These are phyloP conservation scores for Suillia variegata DNA, from an alignment of 2,888 invertebrate species.

Conservation along the genomic window DNA sequence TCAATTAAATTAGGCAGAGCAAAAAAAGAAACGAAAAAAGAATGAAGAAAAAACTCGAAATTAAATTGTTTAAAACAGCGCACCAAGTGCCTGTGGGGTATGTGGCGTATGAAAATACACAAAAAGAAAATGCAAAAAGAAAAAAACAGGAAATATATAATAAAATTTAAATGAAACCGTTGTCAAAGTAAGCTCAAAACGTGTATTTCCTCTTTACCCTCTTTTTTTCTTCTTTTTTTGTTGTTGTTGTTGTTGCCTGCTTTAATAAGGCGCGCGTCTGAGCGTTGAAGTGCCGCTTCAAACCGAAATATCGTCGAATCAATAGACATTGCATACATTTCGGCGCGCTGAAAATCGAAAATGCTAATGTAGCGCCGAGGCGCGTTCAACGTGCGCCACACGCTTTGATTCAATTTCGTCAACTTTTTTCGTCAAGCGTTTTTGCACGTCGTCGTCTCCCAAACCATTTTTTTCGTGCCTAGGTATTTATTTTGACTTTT, in stretches of 20 bases:
- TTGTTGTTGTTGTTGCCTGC: too few species aligned
- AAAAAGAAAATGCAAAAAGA: background rate
- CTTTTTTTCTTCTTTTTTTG: too few species aligned
- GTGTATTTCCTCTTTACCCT: too few species aligned
- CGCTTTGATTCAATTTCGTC: background rate
- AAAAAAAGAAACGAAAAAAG: background rate
- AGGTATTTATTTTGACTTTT: background rate
- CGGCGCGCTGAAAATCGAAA: background rate
- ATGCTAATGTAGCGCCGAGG: background rate
- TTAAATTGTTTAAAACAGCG: constrained; percentile 29
- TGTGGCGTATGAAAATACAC: constrained; percentile 7
- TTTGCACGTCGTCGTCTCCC: too few species aligned
- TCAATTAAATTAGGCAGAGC: background rate
- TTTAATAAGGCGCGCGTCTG: too few species aligned
- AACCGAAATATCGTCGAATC: too few species aligned
- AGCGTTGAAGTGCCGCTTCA: too few species aligned
- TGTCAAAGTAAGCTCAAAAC: constrained; percentile 8
- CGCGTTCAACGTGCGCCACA: background rate
- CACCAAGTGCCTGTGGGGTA: constrained; percentile 14
- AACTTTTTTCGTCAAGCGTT: too few species aligned
- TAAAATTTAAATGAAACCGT: constrained; percentile 11
- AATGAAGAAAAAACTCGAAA: constrained; percentile 15
- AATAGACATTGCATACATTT: too few species aligned
- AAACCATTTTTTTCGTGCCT: too few species aligned
- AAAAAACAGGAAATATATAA: too few species aligned